Evolutionary conservation across 2,888 invertebrate species (phyloP).

Genomic region (Aphelenchoides bicaudatus): DNA sequence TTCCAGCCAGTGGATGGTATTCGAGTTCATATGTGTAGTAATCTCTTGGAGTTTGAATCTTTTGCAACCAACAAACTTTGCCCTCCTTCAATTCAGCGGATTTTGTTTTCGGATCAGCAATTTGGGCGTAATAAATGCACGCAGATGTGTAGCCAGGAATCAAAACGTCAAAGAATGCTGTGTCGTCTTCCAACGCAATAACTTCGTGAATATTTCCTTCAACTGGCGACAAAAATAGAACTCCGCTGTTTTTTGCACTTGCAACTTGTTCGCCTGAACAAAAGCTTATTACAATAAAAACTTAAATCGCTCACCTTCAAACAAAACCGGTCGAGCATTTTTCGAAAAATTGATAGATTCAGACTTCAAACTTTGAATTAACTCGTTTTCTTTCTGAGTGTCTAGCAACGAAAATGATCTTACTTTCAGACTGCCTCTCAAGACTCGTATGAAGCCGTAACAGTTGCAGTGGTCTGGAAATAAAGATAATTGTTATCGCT

Average conservation of each 20-base stretch:
- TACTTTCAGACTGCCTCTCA: conserved; percentile 39
- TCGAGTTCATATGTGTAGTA: conserved; percentile 8
- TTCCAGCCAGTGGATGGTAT: too few species aligned
- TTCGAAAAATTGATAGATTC: neutral
- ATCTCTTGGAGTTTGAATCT: conserved; percentile 15
- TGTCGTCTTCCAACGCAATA: conserved; percentile 37
- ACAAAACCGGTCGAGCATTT: conserved; percentile 27
- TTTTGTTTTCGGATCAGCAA: neutral
- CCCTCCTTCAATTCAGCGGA: conserved; percentile 19
- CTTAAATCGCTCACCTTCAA: conserved; percentile 34
- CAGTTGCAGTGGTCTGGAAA: conserved; percentile 48
- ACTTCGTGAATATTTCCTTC: conserved; percentile 37
- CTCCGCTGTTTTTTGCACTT: neutral
- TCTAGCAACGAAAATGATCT: conserved; percentile 37
- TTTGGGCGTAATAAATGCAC: conserved; percentile 22
- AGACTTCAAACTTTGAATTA: neutral
- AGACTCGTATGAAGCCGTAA: conserved; percentile 43
- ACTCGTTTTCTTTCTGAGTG: conserved; percentile 23
- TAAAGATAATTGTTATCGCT: conserved; percentile 32
- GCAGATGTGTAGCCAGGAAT: conserved; percentile 40
- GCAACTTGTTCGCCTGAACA: conserved; percentile 12
- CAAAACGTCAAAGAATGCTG: conserved; percentile 51
- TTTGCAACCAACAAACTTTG: conserved; percentile 26
- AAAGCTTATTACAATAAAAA: neutral
- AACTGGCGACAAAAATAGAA: conserved; percentile 24